phyloP scores from a whole-genome alignment of 1,140 invertebrate genomes.

The Oryctes rhinoceros region DNA sequence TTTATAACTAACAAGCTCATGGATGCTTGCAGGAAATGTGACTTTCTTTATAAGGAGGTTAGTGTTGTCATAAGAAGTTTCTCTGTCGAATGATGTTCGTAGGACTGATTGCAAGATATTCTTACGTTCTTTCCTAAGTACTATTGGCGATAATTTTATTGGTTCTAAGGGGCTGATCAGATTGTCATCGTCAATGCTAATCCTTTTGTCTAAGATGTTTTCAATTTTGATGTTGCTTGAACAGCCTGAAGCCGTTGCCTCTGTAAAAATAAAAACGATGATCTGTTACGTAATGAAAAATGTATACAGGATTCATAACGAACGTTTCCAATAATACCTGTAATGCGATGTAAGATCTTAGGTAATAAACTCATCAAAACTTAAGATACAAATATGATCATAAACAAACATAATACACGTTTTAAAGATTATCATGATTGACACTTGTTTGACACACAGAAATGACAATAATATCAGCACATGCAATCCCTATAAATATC shows the following conservation, averaged over 20 bases:
- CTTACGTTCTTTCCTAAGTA: neutral
- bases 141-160: neutral
- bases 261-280: neutral
- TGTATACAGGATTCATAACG: too few relatives aligned
- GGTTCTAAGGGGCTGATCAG: conserved; percentile 17
- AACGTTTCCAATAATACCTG: too few relatives aligned
- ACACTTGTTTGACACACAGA: neutral
- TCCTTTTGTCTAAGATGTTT: conserved; percentile 23
- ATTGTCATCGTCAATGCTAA: conserved; percentile 27
- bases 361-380: too few relatives aligned
- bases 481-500: conserved; percentile 26
- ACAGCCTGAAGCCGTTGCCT: neutral
- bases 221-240: neutral
- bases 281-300: neutral
- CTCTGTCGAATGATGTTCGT: neutral
- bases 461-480: neutral
- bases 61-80: neutral
- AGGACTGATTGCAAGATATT: neutral
- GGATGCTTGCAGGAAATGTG: neutral
- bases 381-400: too few relatives aligned
- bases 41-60: conserved; percentile 12
- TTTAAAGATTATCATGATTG: neutral
- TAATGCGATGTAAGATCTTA: too few relatives aligned
- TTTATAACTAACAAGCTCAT: conserved; percentile 12
- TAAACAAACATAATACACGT: neutral